Evolutionary conservation across 1,140 invertebrate species (phyloP).

Genomic region (Ceratina australensis): DNA sequence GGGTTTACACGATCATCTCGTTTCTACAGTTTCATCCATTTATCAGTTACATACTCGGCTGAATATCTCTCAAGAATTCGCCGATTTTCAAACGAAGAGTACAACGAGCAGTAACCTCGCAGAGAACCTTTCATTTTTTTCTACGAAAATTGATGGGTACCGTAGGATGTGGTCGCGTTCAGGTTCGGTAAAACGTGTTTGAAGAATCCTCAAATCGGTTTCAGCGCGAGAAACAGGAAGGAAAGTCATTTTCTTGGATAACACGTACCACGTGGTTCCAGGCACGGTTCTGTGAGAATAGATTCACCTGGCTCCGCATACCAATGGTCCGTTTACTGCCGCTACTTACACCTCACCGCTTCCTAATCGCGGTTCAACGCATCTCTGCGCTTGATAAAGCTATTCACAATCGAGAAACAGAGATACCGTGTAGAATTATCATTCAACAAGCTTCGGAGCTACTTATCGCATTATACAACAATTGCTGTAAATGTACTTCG

Average conservation of each 20-base stretch:
- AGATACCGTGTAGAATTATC: too few relatives aligned
- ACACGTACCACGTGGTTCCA: slow-evolving; percentile 68
- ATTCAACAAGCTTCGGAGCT: too few relatives aligned
- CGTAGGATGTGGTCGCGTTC: not conserved
- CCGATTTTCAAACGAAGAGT: not conserved
- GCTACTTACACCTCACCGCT: slow-evolving; percentile 26
- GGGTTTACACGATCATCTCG: not conserved
- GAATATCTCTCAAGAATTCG: slow-evolving; percentile 3
- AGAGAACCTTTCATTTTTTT: not conserved
- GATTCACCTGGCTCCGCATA: slow-evolving; percentile 70
- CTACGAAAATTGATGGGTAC: not conserved
- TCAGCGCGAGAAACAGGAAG: slow-evolving; percentile 49
- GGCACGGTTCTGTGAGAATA: slow-evolving; percentile 73
- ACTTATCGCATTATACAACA: too few relatives aligned
- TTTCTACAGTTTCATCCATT: not conserved
- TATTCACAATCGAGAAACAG: too few relatives aligned
- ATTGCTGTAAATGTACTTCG: too few relatives aligned
- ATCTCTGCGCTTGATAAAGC: not conserved
- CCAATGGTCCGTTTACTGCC: slow-evolving; percentile 56
- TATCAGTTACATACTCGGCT: slow-evolving; percentile 4
- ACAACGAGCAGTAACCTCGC: too few relatives aligned
- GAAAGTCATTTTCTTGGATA: slow-evolving; percentile 65
- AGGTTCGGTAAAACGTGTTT: slow-evolving; percentile 5
- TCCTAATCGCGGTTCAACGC: slow-evolving; percentile 27
- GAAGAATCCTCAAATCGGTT: slow-evolving; percentile 36